Percentiles rank a stretch among this genome's conserved stretches.
These are phyloP conservation scores for Mesoligia furuncula DNA, from an alignment of 2,888 invertebrate genomes.

Conservation along the genomic window DNA sequence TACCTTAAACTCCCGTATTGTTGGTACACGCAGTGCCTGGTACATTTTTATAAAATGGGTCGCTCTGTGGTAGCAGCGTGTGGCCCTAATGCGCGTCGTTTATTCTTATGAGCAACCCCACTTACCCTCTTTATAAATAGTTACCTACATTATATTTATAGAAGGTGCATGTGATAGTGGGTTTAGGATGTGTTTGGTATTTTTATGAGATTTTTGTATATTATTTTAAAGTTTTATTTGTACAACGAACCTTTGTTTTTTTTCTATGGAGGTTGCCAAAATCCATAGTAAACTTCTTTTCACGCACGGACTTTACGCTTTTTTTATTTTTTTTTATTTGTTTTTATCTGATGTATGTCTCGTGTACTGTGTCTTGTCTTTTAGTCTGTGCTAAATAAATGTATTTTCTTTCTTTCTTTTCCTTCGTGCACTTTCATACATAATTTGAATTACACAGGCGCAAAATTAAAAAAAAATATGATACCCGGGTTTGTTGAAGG, in stretches of 20 bases:
- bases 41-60: slow-evolving; percentile 67
- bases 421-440: too few species aligned
- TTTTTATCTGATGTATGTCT: too few species aligned
- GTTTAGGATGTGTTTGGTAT: slow-evolving; percentile 30
- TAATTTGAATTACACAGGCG: neutral
- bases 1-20: slow-evolving; percentile 39
- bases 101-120: slow-evolving; percentile 72
- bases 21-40: slow-evolving; percentile 52
- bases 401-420: neutral
- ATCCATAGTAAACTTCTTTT: too few species aligned
- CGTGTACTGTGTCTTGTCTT: too few species aligned
- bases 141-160: slow-evolving; percentile 65
- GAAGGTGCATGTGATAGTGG: slow-evolving; percentile 55
- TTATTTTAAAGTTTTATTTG: neutral
- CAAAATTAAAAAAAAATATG: neutral
- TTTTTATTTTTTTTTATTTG: too few species aligned
- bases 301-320: too few species aligned
- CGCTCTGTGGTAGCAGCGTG: slow-evolving; percentile 64
- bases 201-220: slow-evolving; percentile 31
- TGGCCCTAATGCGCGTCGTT: slow-evolving; percentile 74
- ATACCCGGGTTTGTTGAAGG: neutral
- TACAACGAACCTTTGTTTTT: fast-evolving
- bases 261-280: too few species aligned
- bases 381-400: too few species aligned
- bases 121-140: slow-evolving; percentile 70